A percentile compares a stretch with the other conserved stretches of the same genome.
phyloP scores from a whole-genome alignment of 2,113 vertebrate genomes.

The Mixornis gularis region DNA sequence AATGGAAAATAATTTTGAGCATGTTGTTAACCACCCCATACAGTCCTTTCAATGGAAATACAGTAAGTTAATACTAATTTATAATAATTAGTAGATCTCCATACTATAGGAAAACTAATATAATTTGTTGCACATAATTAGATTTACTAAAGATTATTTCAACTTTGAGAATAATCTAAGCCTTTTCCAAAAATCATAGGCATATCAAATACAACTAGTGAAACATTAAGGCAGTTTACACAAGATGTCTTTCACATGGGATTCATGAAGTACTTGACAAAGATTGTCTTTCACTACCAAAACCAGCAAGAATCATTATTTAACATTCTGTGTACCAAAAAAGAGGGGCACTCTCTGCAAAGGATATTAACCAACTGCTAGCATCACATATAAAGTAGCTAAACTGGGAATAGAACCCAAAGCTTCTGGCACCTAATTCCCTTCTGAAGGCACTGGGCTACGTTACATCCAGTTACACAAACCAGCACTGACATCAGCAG shows the following conservation, averaged over 20 bases:
- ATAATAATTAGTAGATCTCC: neutral
- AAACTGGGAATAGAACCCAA: constrained; percentile 24
- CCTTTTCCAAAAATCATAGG: neutral
- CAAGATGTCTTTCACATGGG: neutral
- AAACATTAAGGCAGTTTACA: neutral
- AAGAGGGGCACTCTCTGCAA: neutral
- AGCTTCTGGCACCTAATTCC: constrained; percentile 18
- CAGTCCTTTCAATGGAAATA: neutral
- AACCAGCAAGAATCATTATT: neutral
- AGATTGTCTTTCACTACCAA: neutral
- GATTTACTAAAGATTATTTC: neutral
- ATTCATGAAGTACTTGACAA: neutral
- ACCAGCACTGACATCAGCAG: constrained; percentile 45
- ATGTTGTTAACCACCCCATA: accelerated
- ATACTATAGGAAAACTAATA: neutral
- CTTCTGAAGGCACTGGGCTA: neutral
- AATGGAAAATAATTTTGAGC: neutral
- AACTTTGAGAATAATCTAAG: neutral
- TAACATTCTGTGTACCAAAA: neutral
- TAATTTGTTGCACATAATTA: neutral
- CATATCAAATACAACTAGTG: neutral
- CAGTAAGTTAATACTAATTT: neutral
- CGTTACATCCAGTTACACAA: constrained; percentile 17
- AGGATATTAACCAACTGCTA: neutral
- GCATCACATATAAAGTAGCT: neutral